Base-by-base conservation (phyloP, 2,113 vertebrate genomes). In the Acanthochromis polyacanthus region DNA sequence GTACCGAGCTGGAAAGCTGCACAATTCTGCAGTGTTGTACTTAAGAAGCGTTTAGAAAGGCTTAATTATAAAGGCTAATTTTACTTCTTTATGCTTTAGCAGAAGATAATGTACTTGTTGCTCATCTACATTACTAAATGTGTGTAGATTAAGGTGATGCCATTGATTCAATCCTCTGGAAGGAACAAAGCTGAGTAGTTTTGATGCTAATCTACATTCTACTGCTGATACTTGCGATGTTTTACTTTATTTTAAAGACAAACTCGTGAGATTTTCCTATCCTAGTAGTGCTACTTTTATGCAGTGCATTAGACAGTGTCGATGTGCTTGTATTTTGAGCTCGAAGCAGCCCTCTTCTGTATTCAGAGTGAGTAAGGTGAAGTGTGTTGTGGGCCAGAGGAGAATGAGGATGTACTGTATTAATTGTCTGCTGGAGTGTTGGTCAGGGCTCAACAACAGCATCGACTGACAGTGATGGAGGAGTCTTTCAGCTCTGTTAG, bases 371-470 rank as follows among this genome's bases (percentile, higher is more conserved):
- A 66, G 81, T 59, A 73, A 40, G 16, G 28, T 9, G 36, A 71
- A 55, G 43, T 62, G 51, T n/a, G 32, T 56, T 59, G 30, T 48
- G 46, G 66, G 71, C 76, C 67, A 78, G 74, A 72, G 77, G 71
- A 80, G 61, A 73, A 66, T 61, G 40, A 77, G 51, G 79, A 77
- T 69, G 65, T 59, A 61, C 77, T 86, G 84, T 76, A 75, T 90
- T 89, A 74, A 85, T 81, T 66, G 71, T 67, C 62, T 71, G 56
- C 70, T 67, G 25, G 65, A 74, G 69, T 77, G 66, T 78, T 71
- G 75, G 75, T 84, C 66, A 63, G 53, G 52, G 14, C 46, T 62
- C 71, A 68, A 76, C 45, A 83, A 64, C 50, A 86, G 51, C 62
- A 62, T 3, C 11, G 67, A 81, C 36, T 52, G 78, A 79, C 75